Evolutionary conservation across 2,888 invertebrate genomes (phyloP).

Genomic region (Chaetogeoica ovagalla): DNA sequence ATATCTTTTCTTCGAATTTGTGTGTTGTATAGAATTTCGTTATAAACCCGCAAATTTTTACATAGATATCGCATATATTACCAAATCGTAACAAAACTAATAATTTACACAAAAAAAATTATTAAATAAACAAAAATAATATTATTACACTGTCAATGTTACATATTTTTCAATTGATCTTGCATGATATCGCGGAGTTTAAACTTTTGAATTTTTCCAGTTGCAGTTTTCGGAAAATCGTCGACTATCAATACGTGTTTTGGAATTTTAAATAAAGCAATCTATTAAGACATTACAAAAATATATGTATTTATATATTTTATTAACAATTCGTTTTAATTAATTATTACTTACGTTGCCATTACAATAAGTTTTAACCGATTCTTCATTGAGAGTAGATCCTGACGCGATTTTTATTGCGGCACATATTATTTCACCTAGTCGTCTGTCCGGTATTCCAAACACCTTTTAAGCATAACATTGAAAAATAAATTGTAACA

Average conservation of each 20-base stretch:
- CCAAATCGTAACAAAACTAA: no score
- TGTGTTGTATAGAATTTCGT: no score
- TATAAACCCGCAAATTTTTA: no score
- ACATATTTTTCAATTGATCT: conserved; percentile 26
- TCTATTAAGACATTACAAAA: conserved; percentile 56
- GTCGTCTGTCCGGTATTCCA: conserved; percentile 73
- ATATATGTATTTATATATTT: neutral
- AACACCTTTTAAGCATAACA: conserved; percentile 64
- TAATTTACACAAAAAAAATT: no score
- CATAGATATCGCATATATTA: no score
- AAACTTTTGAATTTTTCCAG: conserved; percentile 82
- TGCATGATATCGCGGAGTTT: conserved; percentile 61
- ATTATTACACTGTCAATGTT: neutral
- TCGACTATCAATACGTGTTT: conserved; percentile 69
- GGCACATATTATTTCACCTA: conserved; percentile 78
- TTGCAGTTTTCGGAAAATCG: conserved; percentile 76
- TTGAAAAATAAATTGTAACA: neutral
- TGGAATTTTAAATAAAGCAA: conserved; percentile 82
- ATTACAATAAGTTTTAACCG: conserved; percentile 68
- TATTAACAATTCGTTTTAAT: neutral
- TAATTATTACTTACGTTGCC: conserved; percentile 61
- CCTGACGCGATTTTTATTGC: conserved; percentile 67
- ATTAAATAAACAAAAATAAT: no score
- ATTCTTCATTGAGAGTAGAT: conserved; percentile 63
- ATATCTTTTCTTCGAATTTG: no score